Conservation (phyloP, 1,140 invertebrate species). For the Formica selysi region DNA sequence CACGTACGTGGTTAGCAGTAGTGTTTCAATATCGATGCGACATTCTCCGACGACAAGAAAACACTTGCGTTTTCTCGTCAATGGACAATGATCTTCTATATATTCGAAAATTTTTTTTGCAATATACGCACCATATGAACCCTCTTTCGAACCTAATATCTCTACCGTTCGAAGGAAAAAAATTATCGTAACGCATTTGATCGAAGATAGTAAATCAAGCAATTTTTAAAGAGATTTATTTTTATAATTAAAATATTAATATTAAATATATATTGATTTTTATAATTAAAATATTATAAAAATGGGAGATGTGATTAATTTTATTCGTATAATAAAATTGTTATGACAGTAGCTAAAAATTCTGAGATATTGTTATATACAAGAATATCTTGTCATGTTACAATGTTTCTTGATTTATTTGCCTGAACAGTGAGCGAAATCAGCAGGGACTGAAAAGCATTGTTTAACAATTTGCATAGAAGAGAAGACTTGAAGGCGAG, state of each 20-base stretch:
- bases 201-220: neutral
- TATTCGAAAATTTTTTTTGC: neutral
- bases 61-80: slow-evolving; percentile 27
- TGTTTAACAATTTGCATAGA: slow-evolving; percentile 25
- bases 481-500: neutral
- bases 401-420: neutral
- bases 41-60: neutral
- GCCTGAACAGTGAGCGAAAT: neutral
- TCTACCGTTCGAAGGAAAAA: neutral
- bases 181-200: neutral
- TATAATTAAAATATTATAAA: too few species aligned
- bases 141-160: neutral
- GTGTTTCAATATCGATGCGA: slow-evolving; percentile 17
- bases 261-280: too few species aligned
- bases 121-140: neutral
- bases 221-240: neutral
- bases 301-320: too few species aligned
- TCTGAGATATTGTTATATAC: neutral
- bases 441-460: neutral
- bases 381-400: neutral
- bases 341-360: neutral
- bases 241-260: neutral
- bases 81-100: neutral
- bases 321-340: neutral
- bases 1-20: slow-evolving; percentile 20